These are phyloP conservation scores for Lymantria dispar DNA, from an alignment of 2,888 invertebrate genomes.

Conservation along the genomic window DNA sequence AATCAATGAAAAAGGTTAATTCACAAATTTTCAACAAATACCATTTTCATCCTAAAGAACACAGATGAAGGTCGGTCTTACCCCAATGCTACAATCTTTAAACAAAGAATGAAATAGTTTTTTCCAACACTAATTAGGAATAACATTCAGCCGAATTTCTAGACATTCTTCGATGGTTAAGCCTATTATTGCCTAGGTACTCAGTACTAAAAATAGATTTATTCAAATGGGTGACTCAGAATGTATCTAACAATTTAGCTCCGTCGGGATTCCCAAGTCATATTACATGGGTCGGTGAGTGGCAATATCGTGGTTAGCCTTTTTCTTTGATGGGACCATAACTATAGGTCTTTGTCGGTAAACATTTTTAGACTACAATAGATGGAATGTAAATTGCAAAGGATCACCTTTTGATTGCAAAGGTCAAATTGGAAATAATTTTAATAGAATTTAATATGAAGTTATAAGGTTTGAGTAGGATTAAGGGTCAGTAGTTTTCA, in stretches of 20 bases:
- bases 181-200: not conserved
- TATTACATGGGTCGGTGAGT: conserved; percentile 25
- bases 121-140: not conserved
- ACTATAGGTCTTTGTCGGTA: conserved; percentile 9
- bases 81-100: too few species aligned
- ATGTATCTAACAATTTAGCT: conserved; percentile 14
- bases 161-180: conserved; percentile 5
- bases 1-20: too few species aligned
- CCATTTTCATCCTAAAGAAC: too few species aligned
- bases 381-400: conserved; percentile 1
- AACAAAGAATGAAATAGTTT: too few species aligned
- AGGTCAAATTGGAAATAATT: not conserved
- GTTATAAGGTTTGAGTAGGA: not conserved
- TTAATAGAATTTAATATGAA: not conserved
- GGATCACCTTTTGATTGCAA: not conserved
- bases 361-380: conserved; percentile 10
- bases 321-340: conserved; percentile 13
- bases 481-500: not conserved
- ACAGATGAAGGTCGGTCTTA: too few species aligned
- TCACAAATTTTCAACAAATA: too few species aligned
- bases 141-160: conserved; percentile 4
- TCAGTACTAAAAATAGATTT: conserved; percentile 1
- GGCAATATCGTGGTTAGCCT: conserved; percentile 11
- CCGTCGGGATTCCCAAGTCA: conserved; percentile 16
- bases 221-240: conserved; percentile 17